Evolutionary conservation across 2,797 vertebrate species (phyloP).

Genomic region (Phrynocephalus vlangalii): DNA sequence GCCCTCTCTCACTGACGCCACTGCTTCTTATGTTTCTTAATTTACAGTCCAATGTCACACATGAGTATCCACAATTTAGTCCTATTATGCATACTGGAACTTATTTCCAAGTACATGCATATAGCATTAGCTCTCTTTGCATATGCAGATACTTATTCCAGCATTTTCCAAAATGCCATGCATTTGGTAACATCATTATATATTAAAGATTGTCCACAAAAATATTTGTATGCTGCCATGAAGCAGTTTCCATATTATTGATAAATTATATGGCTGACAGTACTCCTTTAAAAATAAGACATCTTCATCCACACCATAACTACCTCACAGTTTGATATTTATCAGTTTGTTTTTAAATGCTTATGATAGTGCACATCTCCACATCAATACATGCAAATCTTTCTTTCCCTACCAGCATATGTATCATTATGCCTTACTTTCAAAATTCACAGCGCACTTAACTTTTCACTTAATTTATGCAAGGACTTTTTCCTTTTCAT

Average conservation of each 20-base stretch:
- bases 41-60: neutral
- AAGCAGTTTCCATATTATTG: neutral
- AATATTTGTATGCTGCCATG: rapidly evolving
- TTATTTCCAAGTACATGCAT: neutral
- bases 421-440: neutral
- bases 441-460: neutral
- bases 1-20: neutral
- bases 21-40: neutral
- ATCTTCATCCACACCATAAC: neutral
- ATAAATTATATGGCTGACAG: neutral
- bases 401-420: neutral
- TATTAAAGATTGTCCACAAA: neutral
- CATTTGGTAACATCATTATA: neutral
- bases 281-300: neutral
- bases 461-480: neutral
- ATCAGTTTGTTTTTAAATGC: neutral
- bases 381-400: neutral
- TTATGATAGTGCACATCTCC: neutral
- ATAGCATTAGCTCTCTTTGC: neutral
- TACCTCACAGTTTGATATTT: neutral
- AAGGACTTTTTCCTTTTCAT: neutral
- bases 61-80: neutral
- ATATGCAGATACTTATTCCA: neutral
- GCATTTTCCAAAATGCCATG: neutral
- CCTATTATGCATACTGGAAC: neutral